These are phyloP conservation scores for Cichladusa arquata DNA, from an alignment of 2,113 vertebrate genomes.

Conservation along the genomic window DNA sequence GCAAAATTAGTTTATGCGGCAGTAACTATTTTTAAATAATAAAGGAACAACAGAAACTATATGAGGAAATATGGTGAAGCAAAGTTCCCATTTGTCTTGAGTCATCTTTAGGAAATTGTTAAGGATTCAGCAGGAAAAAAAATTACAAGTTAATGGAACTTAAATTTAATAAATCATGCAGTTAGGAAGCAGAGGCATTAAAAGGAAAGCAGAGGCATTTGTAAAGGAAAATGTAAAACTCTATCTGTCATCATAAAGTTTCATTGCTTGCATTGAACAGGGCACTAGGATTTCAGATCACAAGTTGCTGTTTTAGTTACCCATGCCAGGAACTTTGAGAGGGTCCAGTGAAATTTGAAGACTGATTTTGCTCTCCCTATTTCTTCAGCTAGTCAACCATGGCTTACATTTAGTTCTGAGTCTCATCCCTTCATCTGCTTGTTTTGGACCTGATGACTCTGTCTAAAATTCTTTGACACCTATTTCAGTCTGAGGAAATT, in stretches of 20 bases:
- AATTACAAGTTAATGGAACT: conserved; percentile 45
- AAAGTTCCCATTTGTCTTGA: conserved; percentile 26
- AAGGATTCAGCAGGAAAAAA: conserved; percentile 38
- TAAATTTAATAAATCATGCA: background rate
- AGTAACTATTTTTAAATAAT: conserved; percentile 21
- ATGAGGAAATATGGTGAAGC: background rate
- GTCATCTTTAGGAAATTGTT: conserved; percentile 15
- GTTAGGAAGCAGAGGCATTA: conserved; percentile 29
- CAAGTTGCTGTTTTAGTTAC: background rate
- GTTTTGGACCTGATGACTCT: background rate
- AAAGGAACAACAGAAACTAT: background rate
- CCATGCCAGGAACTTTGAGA: background rate
- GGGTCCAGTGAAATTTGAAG: background rate
- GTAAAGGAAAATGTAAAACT: conserved; percentile 1
- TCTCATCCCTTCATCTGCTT: conserved; percentile 21
- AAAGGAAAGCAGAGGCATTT: conserved; percentile 5
- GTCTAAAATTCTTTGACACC: conserved; percentile 29
- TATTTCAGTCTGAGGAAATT: conserved; percentile 45
- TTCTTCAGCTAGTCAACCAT: background rate
- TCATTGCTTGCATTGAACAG: background rate
- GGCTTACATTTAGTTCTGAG: background rate
- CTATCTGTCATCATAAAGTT: background rate
- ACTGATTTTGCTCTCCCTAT: conserved; percentile 1
- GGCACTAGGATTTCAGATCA: background rate
- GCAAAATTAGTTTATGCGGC: background rate